A percentile compares a stretch with the other conserved stretches of the same genome.
These are phyloP conservation scores for Diachasma alloeum DNA, from an alignment of 1,140 invertebrate species.

Conservation along the genomic window DNA sequence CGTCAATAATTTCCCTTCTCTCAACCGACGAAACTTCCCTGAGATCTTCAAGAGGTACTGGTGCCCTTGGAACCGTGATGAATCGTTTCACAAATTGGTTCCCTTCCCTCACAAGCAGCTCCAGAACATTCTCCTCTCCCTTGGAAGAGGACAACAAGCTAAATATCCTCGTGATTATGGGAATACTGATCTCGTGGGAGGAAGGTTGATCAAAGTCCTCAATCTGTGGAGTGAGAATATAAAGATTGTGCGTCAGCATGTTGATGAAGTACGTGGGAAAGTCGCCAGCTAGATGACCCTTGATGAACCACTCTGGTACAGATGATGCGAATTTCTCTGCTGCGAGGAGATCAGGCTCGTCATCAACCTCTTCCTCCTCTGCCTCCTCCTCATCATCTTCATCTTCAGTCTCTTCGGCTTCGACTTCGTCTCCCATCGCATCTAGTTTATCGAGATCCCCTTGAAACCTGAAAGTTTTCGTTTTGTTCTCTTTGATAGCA, in stretches of 20 bases:
- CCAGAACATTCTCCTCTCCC: conserved; percentile 51
- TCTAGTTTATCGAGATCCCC: conserved; percentile 31
- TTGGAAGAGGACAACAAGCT: conserved; percentile 67
- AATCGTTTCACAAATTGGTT: conserved; percentile 34
- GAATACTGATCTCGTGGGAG: conserved; percentile 69
- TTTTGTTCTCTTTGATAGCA: conserved; percentile 10
- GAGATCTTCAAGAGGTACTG: conserved; percentile 58
- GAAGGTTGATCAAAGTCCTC: conserved; percentile 72
- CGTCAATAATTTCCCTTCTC: conserved; percentile 59
- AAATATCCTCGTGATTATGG: conserved; percentile 74
- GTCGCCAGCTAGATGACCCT: conserved; percentile 67
- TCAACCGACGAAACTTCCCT: conserved; percentile 37
- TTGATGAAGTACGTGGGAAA: conserved; percentile 74
- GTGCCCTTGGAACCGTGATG: conserved; percentile 43
- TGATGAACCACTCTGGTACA: conserved; percentile 73
- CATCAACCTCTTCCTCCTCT: conserved; percentile 9
- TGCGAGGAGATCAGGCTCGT: conserved; percentile 31
- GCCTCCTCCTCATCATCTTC: conserved; percentile 17
- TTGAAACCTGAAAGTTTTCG: conserved; percentile 40
- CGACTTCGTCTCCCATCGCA: conserved; percentile 28
- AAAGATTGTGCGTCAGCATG: conserved; percentile 70
- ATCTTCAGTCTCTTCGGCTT: conserved; percentile 23
- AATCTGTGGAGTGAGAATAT: conserved; percentile 76
- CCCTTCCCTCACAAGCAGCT: conserved; percentile 53
- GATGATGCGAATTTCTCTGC: conserved; percentile 20